Evolutionary conservation across 1,140 invertebrate genomes (phyloP), one percentile per base, ranked within the genome.

Genomic region (Vanessa tameamea): DNA sequence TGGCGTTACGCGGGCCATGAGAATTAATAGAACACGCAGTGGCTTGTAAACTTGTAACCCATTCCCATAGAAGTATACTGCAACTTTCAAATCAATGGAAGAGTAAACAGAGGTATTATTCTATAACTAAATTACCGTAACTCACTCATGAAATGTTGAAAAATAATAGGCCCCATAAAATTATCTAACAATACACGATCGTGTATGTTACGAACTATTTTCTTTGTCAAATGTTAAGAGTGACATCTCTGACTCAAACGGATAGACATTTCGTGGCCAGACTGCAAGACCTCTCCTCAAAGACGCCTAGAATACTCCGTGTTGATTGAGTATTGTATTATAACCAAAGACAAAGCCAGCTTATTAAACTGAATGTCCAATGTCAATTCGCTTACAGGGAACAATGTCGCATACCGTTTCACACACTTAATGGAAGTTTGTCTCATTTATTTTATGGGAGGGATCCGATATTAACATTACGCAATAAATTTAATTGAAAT

Each of bases 1-100:
- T 73, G 43, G 53, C 68, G 79, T 64, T 75, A 67, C 69, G 23
- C 20, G 75, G 73, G 68, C 78, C 78, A 76, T 69, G 72, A 79
- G 73, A 79, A 67, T 43, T 55, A 14, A 76, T 72, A 67, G 47
- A 20, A 16, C 63, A 26, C 20, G 20, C 55, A 61, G 23, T 15
- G 23, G 47, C 57, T 68, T 68, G 72, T 71, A 6, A 63, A 61
- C 20, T 61, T 61, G 31, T 69, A 63, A 50, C 26, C 57, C 16
- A 57, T 53, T 53, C 51, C 15, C 15, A 20, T 57, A 26, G 9
- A 57, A n/a, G 23, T 57, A 26, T 23, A 20, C 20, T 23, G 11
- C 23, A 12, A n/a, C n/a, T n/a, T 43, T 43, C 37, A 9, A 43
- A 43, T 43, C 7, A 6, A 43, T 31, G 6, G 20, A 53, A 53